Evolutionary conservation across 2,113 vertebrate genomes (phyloP), one percentile per base, ranked within the genome.

Genomic region (Oncorhynchus masou): DNA sequence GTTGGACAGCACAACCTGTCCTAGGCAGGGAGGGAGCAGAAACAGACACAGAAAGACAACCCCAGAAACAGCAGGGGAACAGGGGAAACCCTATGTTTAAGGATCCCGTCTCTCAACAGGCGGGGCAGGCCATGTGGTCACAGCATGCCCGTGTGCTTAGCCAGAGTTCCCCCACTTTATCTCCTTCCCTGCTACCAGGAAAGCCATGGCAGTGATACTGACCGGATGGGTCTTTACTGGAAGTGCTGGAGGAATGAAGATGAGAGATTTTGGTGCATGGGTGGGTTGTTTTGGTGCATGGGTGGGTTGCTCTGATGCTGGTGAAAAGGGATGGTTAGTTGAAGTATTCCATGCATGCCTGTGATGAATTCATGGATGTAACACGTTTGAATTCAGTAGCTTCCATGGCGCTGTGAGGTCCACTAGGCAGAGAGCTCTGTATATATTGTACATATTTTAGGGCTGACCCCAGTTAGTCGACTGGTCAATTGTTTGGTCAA

Each of bases 1-100:
- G 13, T 71, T 74, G 65, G 25, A 66, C 45, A 24, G 34, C 70
- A 81, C 70, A 68, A 49, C 8, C 15, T 48, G 8, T 70, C 68
- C 22, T 4, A 27, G 67, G 31, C 3, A 39, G 67, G 11, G 16
- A 51, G 5, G 48, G 19, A 48, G 39, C n/a, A 71, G 45, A 31
- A 20, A 25, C 3, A 24, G 34, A 48, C 24, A 45, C 69, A 70
- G 13, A 24, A 45, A 51, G 5, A 70, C 59, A 51, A 11, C 49
- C 15, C 49, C 15, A n/a, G n/a, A 1, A 62, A 62, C 59, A 62
- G 59, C 59, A 22, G n/a, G 39, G 68, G 68, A 27, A 29, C 2
- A 11, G 31, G 34, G 68, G 29, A 45, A 20, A 69, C 29, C 68
- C 68, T 11, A 24, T 25, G 19, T 16, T 70, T 25, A 70, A 70